Evolutionary conservation across 2,113 vertebrate genomes (phyloP), one percentile per base, ranked within the genome.

Genomic region (Cavia aperea): DNA sequence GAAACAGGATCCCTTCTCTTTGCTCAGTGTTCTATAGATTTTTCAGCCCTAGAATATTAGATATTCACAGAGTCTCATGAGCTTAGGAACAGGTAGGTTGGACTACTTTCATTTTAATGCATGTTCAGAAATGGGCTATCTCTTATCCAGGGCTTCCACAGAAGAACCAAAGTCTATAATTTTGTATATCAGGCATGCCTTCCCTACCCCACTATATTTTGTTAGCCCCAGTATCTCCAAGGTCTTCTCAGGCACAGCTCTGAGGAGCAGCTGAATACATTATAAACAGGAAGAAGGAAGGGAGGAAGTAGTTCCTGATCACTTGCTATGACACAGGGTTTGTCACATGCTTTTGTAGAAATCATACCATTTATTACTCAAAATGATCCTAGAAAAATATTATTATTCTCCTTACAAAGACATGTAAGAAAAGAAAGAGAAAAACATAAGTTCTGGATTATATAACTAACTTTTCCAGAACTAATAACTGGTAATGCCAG

Each of bases 11-110:
- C 56, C 87, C 63, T 88, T 92, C 65, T 78, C 68, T 81, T 54
- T 81, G 54, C 66, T 73, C 33, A 16, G 29, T 81, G 31, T 86
- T 91, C 70, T 95, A 46, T 63, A 89, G 72, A 91, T 88, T 89
- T 94, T 85, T 92, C 66, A 75, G 81, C 81, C 51, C 77, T 56
- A 75, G 51, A 83, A 95, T 36, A 26, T 81, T 39, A 73, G 60
- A 85, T 65, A 66, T 81, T 91, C 51, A 84, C n/a, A 58, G 84
- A 68, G 36, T n/a, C 81, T 95, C 85, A 2, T 46, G 62, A 95
- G 24, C 65, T 63, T 68, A 72, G 72, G 54, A 94, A 31, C 15
- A 18, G 18, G 18, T 51, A 85, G 58, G 31, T 46, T 58, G 91
- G 70, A 72, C 54, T 87, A 43, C 36, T 54, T 33, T 60, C 39